Evolutionary conservation across 2,888 invertebrate genomes (phyloP).

Genomic region (Trichogramma evanescens): DNA sequence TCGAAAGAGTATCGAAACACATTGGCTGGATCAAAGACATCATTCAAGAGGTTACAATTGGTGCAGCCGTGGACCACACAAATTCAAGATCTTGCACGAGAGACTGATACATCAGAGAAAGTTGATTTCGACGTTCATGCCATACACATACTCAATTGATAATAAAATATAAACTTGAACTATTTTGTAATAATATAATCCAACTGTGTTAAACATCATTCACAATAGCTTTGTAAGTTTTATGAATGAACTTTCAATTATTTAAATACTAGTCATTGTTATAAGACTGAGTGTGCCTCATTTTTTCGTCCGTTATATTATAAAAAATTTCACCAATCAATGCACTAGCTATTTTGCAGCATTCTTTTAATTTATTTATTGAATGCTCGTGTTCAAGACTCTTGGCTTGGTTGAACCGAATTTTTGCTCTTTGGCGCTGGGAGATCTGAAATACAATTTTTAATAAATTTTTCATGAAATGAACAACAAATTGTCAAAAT

Average conservation of each 20-base stretch:
- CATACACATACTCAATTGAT: no score
- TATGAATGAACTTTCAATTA: not conserved
- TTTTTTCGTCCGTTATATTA: conserved; percentile 10
- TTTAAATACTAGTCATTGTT: conserved; percentile 17
- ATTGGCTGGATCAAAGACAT: conserved; percentile 39
- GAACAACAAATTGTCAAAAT: not conserved
- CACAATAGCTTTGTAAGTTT: not conserved
- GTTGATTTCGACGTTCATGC: no score
- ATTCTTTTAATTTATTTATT: not conserved
- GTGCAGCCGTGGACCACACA: no score
- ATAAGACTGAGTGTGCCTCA: conserved; percentile 18
- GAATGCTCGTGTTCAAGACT: not conserved
- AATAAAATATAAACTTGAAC: no score
- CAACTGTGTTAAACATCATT: no score
- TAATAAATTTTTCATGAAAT: not conserved
- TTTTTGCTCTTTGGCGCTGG: conserved; percentile 21
- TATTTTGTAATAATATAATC: no score
- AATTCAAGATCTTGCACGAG: no score
- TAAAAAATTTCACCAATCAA: not conserved
- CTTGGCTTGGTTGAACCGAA: conserved; percentile 1
- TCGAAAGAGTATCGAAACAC: conserved; percentile 39
- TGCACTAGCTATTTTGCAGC: not conserved
- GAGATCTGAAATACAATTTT: conserved; percentile 24
- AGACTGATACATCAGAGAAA: no score
- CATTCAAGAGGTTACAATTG: conserved; percentile 13